phyloP scores from a whole-genome alignment of 1,140 invertebrate species.

The Camponotus floridanus region DNA sequence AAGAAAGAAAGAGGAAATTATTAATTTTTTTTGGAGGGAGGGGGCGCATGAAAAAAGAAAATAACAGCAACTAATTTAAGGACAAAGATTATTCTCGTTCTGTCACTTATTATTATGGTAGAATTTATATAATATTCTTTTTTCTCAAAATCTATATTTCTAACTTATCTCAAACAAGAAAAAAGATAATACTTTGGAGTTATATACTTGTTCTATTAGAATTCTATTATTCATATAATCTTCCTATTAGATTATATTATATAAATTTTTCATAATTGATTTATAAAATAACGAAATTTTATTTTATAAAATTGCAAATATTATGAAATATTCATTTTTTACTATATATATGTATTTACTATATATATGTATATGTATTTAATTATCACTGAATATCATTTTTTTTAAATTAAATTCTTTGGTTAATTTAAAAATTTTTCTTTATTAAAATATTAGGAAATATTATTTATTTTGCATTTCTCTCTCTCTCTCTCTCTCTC shows the following conservation, averaged over 20 bases:
- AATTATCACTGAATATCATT: not conserved
- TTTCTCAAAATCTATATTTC: not conserved
- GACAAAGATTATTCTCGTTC: not conserved
- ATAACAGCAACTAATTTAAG: not conserved
- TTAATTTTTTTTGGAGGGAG: not conserved
- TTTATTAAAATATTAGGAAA: not conserved
- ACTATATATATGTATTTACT: no score
- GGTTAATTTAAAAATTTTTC: not conserved
- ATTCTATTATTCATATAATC: not conserved
- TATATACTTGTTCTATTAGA: not conserved
- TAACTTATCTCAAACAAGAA: not conserved
- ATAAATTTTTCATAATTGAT: not conserved
- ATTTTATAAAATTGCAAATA: not conserved
- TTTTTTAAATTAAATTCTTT: not conserved
- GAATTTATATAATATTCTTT: slow-evolving; percentile 25
- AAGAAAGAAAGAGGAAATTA: not conserved
- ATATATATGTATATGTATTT: not conserved
- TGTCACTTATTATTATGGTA: not conserved
- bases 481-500: no score
- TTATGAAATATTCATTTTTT: not conserved
- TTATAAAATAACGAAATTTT: not conserved
- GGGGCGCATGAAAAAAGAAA: not conserved
- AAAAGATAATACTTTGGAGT: not conserved
- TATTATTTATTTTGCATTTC: not conserved
- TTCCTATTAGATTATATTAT: not conserved